phyloP scores from a whole-genome alignment of 2,797 vertebrate species.

The Babyrousa celebensis region DNA sequence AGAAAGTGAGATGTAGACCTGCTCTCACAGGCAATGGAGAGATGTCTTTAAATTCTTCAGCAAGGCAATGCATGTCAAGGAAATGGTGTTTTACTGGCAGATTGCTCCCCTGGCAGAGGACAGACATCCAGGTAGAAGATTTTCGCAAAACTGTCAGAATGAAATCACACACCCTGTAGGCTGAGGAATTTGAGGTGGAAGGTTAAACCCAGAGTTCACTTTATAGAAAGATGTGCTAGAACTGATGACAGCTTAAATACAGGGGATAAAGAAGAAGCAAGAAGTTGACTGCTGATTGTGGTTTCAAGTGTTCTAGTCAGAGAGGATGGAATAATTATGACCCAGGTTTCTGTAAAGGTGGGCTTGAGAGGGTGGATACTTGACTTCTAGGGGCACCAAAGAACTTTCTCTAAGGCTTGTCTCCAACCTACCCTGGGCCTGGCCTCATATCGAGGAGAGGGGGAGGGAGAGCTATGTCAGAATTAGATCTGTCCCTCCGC shows the following conservation, averaged over 20 bases:
- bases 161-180: rapidly evolving
- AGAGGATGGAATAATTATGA: neutral
- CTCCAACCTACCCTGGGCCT: neutral
- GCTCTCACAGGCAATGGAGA: neutral
- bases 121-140: neutral
- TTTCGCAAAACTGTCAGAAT: neutral
- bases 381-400: neutral
- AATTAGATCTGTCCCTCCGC: neutral
- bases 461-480: neutral
- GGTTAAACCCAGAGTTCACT: neutral
- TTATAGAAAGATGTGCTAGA: neutral
- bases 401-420: neutral
- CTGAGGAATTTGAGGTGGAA: neutral
- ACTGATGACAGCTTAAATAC: neutral
- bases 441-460: too few species aligned
- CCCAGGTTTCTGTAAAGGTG: neutral
- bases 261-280: neutral
- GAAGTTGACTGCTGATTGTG: rapidly evolving
- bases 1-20: too few species aligned
- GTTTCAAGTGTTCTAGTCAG: neutral
- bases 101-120: too few species aligned
- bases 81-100: neutral
- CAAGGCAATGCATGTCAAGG: neutral
- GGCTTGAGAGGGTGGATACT: neutral
- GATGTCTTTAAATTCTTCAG: neutral